Evolutionary conservation across 2,888 invertebrate genomes (phyloP).

Genomic region (Julus scandinavius): DNA sequence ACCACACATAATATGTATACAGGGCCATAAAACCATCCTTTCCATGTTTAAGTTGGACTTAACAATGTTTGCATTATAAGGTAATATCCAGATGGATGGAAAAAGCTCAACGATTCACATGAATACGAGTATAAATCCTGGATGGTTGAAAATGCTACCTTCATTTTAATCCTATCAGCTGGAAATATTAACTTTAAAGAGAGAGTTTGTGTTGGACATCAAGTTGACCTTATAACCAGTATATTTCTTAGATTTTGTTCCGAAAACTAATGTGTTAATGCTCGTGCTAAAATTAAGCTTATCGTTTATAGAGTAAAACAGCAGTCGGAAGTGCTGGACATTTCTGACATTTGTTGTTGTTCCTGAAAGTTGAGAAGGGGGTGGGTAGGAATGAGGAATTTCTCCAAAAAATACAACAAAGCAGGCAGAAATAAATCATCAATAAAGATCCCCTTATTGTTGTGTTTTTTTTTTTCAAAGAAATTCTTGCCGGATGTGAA

Average conservation of each 20-base stretch:
- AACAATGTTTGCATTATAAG: too few relatives aligned
- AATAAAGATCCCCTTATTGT: conserved; percentile 39
- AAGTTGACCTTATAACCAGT: background rate
- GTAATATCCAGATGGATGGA: too few relatives aligned
- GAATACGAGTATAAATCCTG: too few relatives aligned
- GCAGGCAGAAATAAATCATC: conserved; percentile 37
- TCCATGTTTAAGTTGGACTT: too few relatives aligned
- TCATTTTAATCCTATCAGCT: too few relatives aligned
- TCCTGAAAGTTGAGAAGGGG: background rate
- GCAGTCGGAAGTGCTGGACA: conserved; percentile 21
- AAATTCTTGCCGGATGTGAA: conserved; percentile 36
- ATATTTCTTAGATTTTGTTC: background rate
- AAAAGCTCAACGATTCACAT: too few relatives aligned
- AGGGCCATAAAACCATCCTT: too few relatives aligned
- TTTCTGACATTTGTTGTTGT: background rate
- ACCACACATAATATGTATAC: too few relatives aligned
- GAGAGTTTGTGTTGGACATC: background rate
- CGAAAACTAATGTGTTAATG: background rate
- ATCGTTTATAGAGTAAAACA: background rate
- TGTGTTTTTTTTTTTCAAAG: conserved; percentile 25
- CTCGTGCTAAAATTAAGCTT: background rate
- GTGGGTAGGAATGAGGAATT: background rate
- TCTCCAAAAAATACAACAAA: background rate
- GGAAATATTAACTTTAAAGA: background rate
- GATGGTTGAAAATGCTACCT: too few relatives aligned